Conservation (phyloP, 1,140 invertebrate genomes). For the Micrasema longulum region DNA sequence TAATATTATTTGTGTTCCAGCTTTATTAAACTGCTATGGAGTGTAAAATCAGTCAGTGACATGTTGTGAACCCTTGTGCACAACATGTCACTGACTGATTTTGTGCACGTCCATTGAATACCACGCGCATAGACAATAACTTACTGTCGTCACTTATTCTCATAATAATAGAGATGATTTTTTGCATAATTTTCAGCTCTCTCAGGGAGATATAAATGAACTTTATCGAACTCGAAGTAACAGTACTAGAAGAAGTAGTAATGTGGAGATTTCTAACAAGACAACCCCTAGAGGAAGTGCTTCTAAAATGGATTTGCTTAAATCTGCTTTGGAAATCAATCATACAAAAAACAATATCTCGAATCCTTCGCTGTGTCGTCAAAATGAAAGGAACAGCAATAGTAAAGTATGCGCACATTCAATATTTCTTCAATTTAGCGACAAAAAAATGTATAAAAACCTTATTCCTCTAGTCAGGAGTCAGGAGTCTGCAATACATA, state of each 20-base stretch:
- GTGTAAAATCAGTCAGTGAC: too few species aligned
- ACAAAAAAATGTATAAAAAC: too few species aligned
- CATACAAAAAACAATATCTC: constrained; percentile 67
- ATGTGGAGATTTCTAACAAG: constrained; percentile 62
- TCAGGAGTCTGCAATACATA: not conserved
- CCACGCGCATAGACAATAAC: too few species aligned
- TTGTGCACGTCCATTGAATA: too few species aligned
- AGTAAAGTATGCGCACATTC: constrained; percentile 44
- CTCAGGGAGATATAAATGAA: constrained; percentile 68
- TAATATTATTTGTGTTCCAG: too few species aligned
- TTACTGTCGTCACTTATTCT: too few species aligned
- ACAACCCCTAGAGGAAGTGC: constrained; percentile 64
- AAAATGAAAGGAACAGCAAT: constrained; percentile 55
- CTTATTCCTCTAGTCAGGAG: too few species aligned
- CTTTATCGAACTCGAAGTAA: constrained; percentile 65
- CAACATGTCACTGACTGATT: too few species aligned
- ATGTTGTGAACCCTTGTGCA: too few species aligned
- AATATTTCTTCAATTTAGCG: too few species aligned
- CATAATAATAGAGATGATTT: too few species aligned
- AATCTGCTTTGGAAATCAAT: constrained; percentile 74
- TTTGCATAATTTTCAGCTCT: constrained; percentile 66
- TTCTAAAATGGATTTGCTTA: constrained; percentile 74
- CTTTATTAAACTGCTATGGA: too few species aligned
- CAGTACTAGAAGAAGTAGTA: constrained; percentile 68
- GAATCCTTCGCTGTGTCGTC: constrained; percentile 64